A percentile compares a stretch with the other conserved stretches of the same genome.
Evolutionary conservation across 23 tunicate genomes (phyloP).

Genomic region (Styela clava): DNA sequence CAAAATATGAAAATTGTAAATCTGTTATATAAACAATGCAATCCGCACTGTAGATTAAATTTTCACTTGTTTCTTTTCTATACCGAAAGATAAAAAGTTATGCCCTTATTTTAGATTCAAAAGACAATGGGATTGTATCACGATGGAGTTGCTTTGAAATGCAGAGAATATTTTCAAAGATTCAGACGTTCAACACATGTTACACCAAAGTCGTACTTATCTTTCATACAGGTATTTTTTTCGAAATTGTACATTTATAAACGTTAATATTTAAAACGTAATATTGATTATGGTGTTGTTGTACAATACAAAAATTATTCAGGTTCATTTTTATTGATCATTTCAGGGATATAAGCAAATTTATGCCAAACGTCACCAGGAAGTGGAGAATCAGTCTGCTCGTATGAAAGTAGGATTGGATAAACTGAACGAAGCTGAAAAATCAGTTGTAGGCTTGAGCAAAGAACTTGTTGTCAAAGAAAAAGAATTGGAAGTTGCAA

Average conservation of each 20-base stretch:
- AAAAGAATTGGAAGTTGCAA: conserved; percentile 90
- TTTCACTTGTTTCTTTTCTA: no score
- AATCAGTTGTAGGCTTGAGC: conserved; percentile 66
- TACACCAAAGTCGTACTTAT: conserved; percentile 91
- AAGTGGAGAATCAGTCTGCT: conserved; percentile 75
- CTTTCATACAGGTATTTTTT: conserved; percentile 84
- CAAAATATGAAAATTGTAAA: no score
- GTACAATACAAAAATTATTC: no score
- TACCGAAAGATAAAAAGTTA: no score
- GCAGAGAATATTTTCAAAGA: conserved; percentile 85
- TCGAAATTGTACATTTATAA: no score
- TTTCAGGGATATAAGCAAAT: conserved; percentile 87
- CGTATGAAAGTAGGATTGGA: conserved; percentile 90
- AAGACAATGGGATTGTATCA: conserved; percentile 92
- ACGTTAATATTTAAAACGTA: no score
- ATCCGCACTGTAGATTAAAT: no score
- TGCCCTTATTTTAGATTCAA: conserved; percentile 59
- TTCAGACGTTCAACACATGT: conserved; percentile 89
- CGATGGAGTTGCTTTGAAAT: conserved; percentile 86
- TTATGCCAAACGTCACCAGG: conserved; percentile 48
- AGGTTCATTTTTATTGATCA: no score
- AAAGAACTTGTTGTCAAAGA: conserved; percentile 82
- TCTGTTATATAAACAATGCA: no score
- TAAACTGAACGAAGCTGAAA: conserved; percentile 88
- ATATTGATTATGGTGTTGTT: no score